Conservation (phyloP, 2,797 vertebrate species). For the Clamator glandarius region DNA sequence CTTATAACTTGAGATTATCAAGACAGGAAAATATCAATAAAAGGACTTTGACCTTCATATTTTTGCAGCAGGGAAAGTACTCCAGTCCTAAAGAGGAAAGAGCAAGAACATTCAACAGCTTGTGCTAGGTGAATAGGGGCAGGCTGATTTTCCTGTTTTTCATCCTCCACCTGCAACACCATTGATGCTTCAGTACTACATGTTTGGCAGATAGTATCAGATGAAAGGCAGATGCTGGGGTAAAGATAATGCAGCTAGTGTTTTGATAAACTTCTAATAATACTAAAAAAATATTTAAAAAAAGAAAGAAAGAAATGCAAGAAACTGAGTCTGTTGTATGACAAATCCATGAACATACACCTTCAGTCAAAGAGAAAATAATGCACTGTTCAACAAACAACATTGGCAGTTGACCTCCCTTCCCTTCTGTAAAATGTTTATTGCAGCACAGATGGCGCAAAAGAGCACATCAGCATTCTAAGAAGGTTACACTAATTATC, state of each 20-base stretch:
- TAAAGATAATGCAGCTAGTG: not conserved
- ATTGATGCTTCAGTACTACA: not conserved
- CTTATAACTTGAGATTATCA: not conserved
- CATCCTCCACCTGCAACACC: rapidly evolving
- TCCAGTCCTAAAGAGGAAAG: not conserved
- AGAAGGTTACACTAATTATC: not conserved
- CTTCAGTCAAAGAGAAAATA: not conserved
- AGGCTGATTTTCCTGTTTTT: not conserved
- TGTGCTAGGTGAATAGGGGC: rapidly evolving
- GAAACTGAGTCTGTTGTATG: not conserved
- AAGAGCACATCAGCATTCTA: not conserved
- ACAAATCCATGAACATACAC: not conserved
- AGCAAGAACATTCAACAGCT: not conserved
- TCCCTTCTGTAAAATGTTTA: not conserved
- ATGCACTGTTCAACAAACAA: not conserved
- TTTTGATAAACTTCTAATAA: not conserved
- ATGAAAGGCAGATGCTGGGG: not conserved
- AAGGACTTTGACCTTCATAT: not conserved
- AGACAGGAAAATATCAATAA: not conserved
- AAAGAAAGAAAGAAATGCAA: not conserved
- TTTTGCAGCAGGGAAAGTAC: not conserved
- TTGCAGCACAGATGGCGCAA: not conserved
- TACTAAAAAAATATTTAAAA: no score
- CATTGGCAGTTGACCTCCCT: not conserved
- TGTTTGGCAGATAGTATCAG: not conserved